Percentiles rank a stretch among this genome's conserved stretches.
phyloP scores from a whole-genome alignment of 2,113 vertebrate genomes.

The Dromiciops gliroides region DNA sequence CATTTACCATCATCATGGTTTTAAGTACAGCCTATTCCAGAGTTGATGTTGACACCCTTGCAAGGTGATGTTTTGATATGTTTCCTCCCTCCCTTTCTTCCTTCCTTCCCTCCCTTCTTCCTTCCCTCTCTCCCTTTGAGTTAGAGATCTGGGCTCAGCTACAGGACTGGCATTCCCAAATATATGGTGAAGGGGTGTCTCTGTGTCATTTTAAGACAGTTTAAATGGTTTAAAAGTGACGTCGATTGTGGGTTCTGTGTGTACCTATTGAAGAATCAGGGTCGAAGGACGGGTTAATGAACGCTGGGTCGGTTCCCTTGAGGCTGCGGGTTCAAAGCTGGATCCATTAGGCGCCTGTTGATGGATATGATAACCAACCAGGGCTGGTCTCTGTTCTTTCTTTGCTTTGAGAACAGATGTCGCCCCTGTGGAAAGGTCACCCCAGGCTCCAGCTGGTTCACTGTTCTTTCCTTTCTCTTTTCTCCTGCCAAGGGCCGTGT shows the following conservation, averaged over 20 bases:
- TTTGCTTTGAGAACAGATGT: background rate
- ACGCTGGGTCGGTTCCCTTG: background rate
- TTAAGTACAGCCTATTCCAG: constrained; percentile 31
- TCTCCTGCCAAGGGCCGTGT: background rate
- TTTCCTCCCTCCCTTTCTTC: background rate
- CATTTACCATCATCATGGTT: background rate
- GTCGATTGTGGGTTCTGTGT: background rate
- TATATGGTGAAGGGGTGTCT: background rate
- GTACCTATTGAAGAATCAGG: background rate
- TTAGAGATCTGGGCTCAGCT: background rate
- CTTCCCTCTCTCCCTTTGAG: background rate
- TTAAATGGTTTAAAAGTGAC: background rate
- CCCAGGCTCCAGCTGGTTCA: background rate
- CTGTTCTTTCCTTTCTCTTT: background rate
- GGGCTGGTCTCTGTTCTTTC: background rate
- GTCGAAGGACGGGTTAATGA: background rate
- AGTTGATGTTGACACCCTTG: background rate
- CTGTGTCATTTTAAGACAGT: background rate
- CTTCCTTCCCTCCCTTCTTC: background rate
- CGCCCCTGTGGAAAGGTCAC: background rate
- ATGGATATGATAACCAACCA: background rate
- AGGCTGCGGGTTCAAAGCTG: background rate
- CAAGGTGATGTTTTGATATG: background rate
- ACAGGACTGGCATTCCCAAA: background rate
- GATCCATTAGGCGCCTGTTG: background rate